phyloP scores from a whole-genome alignment of 2,888 invertebrate species.

The Acronicta alni region DNA sequence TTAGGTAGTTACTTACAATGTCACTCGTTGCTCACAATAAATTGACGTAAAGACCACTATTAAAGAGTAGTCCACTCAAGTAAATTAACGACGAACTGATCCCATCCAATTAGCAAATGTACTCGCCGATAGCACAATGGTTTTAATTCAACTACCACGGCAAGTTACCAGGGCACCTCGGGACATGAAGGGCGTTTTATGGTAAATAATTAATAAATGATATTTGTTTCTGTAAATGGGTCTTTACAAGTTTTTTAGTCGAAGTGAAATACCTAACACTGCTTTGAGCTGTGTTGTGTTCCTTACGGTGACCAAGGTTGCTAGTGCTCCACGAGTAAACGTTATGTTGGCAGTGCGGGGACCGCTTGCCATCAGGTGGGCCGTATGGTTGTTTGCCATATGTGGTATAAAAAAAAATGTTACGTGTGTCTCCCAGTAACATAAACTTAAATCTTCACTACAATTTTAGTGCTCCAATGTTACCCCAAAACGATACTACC shows the following conservation, averaged over 20 bases:
- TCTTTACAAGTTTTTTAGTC: too few species aligned
- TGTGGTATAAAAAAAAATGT: too few species aligned
- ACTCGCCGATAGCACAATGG: conserved; percentile 11
- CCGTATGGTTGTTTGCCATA: too few species aligned
- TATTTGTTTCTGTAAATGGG: background rate
- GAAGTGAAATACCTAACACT: too few species aligned
- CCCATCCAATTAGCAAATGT: conserved; percentile 53
- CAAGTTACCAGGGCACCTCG: conserved; percentile 4
- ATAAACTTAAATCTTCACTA: background rate
- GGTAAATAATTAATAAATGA: background rate
- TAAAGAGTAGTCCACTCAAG: conserved; percentile 46
- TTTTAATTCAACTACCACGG: conserved; percentile 39
- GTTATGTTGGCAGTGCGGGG: too few species aligned
- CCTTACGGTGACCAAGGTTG: too few species aligned
- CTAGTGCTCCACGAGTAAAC: too few species aligned
- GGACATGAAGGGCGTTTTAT: conserved; percentile 14
- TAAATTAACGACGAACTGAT: conserved; percentile 47
- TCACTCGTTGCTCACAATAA: conserved; percentile 11
- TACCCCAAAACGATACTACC: background rate
- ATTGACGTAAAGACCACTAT: conserved; percentile 22
- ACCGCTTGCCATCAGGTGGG: too few species aligned
- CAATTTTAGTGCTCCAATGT: background rate
- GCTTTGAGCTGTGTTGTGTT: too few species aligned
- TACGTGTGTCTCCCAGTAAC: too few species aligned
- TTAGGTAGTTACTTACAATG: too few species aligned